phyloP scores from a whole-genome alignment of 2,888 invertebrate genomes.

The Nomada lathburiana region DNA sequence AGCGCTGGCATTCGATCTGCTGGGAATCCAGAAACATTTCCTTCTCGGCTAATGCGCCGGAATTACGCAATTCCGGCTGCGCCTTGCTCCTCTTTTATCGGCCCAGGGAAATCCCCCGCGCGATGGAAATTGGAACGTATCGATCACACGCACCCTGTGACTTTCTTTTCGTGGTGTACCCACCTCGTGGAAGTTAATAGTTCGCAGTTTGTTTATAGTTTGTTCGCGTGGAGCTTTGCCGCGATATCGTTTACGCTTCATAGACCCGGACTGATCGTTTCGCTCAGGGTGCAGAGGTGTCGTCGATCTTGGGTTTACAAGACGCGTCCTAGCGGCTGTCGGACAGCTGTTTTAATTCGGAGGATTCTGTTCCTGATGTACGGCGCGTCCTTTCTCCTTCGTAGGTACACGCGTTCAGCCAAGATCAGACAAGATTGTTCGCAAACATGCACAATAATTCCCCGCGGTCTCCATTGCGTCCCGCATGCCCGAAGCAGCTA shows the following conservation, averaged over 20 bases:
- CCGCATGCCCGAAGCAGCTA: too few species aligned
- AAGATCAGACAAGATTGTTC: too few species aligned
- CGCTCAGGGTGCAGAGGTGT: too few species aligned
- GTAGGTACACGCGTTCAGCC: too few species aligned
- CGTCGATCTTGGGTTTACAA: too few species aligned
- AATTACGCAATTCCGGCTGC: conserved; percentile 53
- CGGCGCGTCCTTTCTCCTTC: too few species aligned
- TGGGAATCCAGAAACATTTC: conserved; percentile 67
- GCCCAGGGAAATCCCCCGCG: conserved; percentile 22
- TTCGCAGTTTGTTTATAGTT: background rate
- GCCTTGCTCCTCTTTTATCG: conserved; percentile 43
- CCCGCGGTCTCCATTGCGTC: too few species aligned
- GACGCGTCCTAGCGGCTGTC: too few species aligned
- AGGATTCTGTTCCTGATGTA: too few species aligned
- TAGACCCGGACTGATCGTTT: too few species aligned
- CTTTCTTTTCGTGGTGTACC: background rate
- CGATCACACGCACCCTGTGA: conserved; percentile 27
- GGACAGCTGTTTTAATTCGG: too few species aligned
- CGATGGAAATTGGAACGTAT: conserved; percentile 47
- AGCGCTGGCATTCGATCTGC: conserved; percentile 70
- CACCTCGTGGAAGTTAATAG: background rate
- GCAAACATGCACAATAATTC: too few species aligned
- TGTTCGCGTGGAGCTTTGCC: background rate
- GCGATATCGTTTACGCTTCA: background rate
- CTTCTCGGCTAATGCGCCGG: conserved; percentile 51